Base-by-base conservation (phyloP, 2,113 vertebrate genomes). In the Campylomormyrus numenius region DNA sequence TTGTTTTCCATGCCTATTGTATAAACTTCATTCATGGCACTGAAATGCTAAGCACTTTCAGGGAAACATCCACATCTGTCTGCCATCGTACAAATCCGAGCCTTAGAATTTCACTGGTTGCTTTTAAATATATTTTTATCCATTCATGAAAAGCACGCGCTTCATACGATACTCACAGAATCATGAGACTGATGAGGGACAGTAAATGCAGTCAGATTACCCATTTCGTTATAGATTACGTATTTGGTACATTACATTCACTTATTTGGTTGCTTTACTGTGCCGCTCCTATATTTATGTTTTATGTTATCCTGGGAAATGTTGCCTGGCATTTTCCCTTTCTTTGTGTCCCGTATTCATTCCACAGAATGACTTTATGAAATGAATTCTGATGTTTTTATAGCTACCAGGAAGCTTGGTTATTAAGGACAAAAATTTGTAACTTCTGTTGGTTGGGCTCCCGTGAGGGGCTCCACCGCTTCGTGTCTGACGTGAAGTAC, bases 381-480 rank as follows among this genome's bases (percentile, higher is more conserved):
- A 84, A 84, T 85, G 45, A 84, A 85, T 85, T 46, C 19, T 45
- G 83, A 46, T 85, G 45, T 85, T 80, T 80, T 85, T 24, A 85
- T 48, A 24, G 19, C 19, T 85, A 48, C 39, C 9, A 48, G 39
- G 42, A 85, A 85, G 45, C 39, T 5, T 46, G 45, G 83, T 85
- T 39, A n/a, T 85, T 85, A 46, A 85, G 45, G 83, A 48, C 24
- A 48, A 85, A 46, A 48, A n/a, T 39, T 0, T 21, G 39, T 48
- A n/a, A 85, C 83, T 45, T 80, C 31, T 42, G 74, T 80, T 46
- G 21, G 83, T 85, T 85, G 21, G 21, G 10, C 45, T 45, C 83
- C 19, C 39, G 9, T 46, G 83, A 85, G 31, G 74, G 35, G 13
- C 15, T 39, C 74, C 31, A 80, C 15, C 7, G 35, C 35, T 8